Percentiles rank a stretch among this genome's conserved stretches.
phyloP scores from a whole-genome alignment of 2,888 invertebrate species.

The Sphaerophoria rueppellii region DNA sequence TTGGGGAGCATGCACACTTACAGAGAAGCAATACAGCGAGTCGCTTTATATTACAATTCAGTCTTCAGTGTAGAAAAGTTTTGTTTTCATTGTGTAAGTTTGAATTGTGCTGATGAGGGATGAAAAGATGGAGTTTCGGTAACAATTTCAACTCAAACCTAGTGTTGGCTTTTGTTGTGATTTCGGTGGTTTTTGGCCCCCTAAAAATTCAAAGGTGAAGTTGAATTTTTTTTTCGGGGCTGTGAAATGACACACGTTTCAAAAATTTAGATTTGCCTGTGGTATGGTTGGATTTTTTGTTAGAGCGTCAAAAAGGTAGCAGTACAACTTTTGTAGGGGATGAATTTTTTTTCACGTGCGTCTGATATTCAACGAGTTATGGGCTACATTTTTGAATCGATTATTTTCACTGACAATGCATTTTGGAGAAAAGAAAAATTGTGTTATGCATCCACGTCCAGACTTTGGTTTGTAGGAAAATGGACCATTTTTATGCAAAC shows the following conservation, averaged over 20 bases:
- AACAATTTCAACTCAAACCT: constrained; percentile 1
- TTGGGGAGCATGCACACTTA: constrained; percentile 27
- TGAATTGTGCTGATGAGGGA: constrained; percentile 26
- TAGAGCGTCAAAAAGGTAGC: not conserved
- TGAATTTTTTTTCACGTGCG: constrained; percentile 50
- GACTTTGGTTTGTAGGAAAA: no score
- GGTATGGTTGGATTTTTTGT: not conserved
- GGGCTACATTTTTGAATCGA: constrained; percentile 66
- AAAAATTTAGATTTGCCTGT: not conserved
- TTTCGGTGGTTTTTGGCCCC: constrained; percentile 41
- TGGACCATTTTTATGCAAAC: no score
- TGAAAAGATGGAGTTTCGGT: constrained; percentile 48
- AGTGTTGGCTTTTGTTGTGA: constrained; percentile 53
- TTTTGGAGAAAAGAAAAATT: not conserved
- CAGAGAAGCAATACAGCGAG: no score
- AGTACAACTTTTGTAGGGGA: not conserved
- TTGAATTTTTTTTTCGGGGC: constrained; percentile 34
- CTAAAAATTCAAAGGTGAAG: constrained; percentile 13
- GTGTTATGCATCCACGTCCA: no score
- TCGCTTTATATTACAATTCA: not conserved
- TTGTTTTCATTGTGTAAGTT: constrained; percentile 15
- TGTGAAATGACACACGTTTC: constrained; percentile 61
- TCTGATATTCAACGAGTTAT: constrained; percentile 59
- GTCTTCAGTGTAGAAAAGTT: not conserved
- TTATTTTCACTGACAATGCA: constrained; percentile 57